Conservation (phyloP, 2,113 vertebrate species). For the Etia nguti region DNA sequence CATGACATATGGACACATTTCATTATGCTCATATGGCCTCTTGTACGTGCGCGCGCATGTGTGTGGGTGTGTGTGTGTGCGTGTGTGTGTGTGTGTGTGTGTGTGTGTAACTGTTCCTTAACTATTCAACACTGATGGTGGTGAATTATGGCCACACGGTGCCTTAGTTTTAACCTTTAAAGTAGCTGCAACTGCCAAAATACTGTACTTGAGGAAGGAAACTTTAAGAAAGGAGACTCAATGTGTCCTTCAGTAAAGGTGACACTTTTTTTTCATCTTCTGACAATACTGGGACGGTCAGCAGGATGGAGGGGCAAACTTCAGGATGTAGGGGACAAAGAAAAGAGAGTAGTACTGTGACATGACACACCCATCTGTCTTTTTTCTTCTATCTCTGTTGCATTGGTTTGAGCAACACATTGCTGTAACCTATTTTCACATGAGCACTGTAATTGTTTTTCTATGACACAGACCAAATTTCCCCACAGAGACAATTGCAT, state of each 20-base stretch:
- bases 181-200: neutral
- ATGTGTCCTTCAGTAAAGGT: neutral
- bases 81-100: neutral
- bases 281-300: neutral
- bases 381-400: neutral
- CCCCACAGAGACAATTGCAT: neutral
- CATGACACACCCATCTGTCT: neutral
- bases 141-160: neutral
- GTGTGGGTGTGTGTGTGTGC: neutral
- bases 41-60: neutral
- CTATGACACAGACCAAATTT: neutral
- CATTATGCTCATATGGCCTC: neutral
- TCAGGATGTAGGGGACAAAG: slow-evolving; percentile 7
- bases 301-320: neutral
- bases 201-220: neutral
- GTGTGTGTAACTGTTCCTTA: neutral
- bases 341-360: neutral
- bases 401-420: neutral
- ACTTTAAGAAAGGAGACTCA: neutral
- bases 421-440: neutral
- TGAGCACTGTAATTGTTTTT: neutral
- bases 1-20: neutral
- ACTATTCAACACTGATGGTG: neutral
- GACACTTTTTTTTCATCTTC: neutral
- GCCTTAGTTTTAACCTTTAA: neutral